A percentile compares a stretch with the other conserved stretches of the same genome.
These are phyloP conservation scores for Ceuthmochares aereus DNA, from an alignment of 2,113 vertebrate genomes.

Conservation along the genomic window DNA sequence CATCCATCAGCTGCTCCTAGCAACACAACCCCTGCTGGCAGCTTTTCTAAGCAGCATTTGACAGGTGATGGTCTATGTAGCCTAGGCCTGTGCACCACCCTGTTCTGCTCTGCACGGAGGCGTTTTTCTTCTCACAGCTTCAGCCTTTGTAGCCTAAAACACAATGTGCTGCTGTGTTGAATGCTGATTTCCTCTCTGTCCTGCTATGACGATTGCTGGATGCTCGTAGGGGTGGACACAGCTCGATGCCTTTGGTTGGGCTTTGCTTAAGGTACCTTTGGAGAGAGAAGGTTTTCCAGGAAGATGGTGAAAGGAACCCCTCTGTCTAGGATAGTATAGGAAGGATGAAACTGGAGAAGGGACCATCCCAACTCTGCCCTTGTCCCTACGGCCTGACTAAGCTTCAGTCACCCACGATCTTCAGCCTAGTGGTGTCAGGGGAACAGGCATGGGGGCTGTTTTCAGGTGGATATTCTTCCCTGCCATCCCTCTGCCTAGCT, in stretches of 20 bases:
- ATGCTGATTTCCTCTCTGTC: background rate
- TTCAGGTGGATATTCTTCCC: background rate
- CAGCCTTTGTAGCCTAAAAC: background rate
- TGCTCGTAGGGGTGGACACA: background rate
- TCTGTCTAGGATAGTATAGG: background rate
- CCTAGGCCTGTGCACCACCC: fast-evolving
- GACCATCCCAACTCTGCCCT: background rate
- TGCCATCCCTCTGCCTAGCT: background rate
- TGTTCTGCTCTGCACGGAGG: background rate
- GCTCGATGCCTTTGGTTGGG: background rate
- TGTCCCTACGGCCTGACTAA: background rate
- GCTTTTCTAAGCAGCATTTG: background rate
- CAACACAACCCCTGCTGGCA: background rate
- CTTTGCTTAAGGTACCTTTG: background rate
- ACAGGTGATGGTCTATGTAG: fast-evolving
- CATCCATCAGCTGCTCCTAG: background rate
- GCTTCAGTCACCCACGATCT: background rate
- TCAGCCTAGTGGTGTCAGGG: background rate
- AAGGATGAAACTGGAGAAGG: background rate
- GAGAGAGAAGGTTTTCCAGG: background rate
- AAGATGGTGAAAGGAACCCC: background rate
- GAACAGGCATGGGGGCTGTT: background rate
- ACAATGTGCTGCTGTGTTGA: background rate
- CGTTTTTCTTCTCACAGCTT: background rate
- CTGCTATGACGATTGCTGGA: background rate